Conservation (phyloP, 2,888 invertebrate species). For the Panorpa germanica region DNA sequence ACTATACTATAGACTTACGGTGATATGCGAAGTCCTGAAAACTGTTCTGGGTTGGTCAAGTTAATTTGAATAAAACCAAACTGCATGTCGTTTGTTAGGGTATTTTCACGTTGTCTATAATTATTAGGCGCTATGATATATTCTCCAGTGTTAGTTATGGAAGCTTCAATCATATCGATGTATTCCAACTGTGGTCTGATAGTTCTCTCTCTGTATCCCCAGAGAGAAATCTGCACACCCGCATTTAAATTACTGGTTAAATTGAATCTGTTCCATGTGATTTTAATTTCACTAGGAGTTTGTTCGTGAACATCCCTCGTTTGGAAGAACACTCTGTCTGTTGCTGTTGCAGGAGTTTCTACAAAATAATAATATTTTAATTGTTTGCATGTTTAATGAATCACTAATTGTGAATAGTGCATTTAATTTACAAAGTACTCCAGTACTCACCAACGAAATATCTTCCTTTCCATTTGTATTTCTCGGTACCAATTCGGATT, state of each 20-base stretch:
- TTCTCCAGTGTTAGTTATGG: conserved; percentile 44
- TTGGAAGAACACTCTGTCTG: conserved; percentile 69
- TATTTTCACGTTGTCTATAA: conserved; percentile 49
- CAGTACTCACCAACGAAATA: conserved; percentile 73
- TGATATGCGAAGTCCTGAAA: conserved; percentile 40
- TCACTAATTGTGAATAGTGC: conserved; percentile 2
- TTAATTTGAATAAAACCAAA: conserved; percentile 81
- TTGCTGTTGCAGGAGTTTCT: conserved; percentile 80
- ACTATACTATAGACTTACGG: conserved; percentile 40
- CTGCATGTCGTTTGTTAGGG: conserved; percentile 49
- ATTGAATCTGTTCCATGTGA: conserved; percentile 72
- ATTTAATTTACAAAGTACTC: conserved; percentile 8
- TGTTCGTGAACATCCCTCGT: conserved; percentile 52
- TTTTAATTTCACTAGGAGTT: conserved; percentile 51
- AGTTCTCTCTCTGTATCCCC: conserved; percentile 77
- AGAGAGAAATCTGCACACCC: conserved; percentile 61
- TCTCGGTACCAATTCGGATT: conserved; percentile 64
- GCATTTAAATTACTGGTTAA: conserved; percentile 65
- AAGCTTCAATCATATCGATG: conserved; percentile 54
- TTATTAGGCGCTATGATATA: conserved; percentile 55
- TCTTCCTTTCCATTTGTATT: conserved; percentile 77
- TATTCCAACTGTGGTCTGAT: conserved; percentile 64
- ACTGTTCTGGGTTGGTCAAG: conserved; percentile 54
- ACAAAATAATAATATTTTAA: conserved; percentile 10
- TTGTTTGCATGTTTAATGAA: conserved; percentile 2